Percentiles rank a stretch among this genome's conserved stretches.
phyloP scores from a whole-genome alignment of 1,140 invertebrate genomes.

The Coptotermes formosanus region DNA sequence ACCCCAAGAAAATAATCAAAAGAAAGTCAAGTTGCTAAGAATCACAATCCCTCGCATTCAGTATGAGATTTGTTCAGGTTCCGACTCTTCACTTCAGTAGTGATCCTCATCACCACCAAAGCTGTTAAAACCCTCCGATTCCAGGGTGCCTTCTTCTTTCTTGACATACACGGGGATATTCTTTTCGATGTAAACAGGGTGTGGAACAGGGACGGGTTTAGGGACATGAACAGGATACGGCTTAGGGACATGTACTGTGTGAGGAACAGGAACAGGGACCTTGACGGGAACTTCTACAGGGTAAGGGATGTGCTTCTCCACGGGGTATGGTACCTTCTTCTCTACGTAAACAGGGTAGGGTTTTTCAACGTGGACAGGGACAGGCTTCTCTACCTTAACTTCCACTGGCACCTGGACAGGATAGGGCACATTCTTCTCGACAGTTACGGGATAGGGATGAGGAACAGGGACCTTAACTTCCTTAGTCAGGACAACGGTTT shows the following conservation, averaged over 20 bases:
- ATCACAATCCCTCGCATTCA: too few species aligned
- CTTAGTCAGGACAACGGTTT: conserved; percentile 56
- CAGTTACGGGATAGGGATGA: conserved; percentile 39
- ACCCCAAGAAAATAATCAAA: neutral
- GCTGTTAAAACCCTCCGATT: neutral
- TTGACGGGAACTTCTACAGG: conserved; percentile 55
- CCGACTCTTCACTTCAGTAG: neutral
- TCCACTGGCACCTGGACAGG: conserved; percentile 25
- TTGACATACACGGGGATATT: conserved; percentile 58
- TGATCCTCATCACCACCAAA: neutral
- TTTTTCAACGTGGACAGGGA: conserved; percentile 29
- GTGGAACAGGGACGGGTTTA: conserved; percentile 60
- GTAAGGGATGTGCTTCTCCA: conserved; percentile 45
- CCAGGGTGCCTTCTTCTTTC: conserved; percentile 36
- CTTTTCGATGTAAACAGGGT: conserved; percentile 69
- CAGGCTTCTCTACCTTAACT: conserved; percentile 24
- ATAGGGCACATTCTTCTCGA: conserved; percentile 29
- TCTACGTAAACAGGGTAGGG: conserved; percentile 47
- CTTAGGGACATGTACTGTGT: conserved; percentile 51
- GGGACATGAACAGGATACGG: conserved; percentile 64
- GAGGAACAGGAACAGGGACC: conserved; percentile 54
- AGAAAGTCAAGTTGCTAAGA: neutral
- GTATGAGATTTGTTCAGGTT: neutral
- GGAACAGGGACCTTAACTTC: conserved; percentile 64
- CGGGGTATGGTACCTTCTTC: conserved; percentile 48